These are phyloP conservation scores for Ornithoptera priamus DNA, from an alignment of 2,888 invertebrate species.

Conservation along the genomic window DNA sequence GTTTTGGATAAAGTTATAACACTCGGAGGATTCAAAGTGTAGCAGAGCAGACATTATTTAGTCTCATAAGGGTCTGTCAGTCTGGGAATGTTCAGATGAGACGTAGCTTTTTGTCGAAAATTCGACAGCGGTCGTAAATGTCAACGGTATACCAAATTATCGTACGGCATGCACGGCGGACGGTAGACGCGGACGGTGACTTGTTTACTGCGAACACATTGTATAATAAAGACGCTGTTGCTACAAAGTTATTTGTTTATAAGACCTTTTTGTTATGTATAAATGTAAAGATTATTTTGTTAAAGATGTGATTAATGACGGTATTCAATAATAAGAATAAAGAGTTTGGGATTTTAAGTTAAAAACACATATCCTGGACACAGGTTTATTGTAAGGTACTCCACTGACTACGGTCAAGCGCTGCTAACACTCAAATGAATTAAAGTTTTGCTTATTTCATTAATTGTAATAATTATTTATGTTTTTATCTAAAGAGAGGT, in stretches of 20 bases:
- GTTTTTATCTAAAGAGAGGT: no score
- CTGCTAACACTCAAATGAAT: no score
- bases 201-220: slow-evolving; percentile 7
- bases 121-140: slow-evolving; percentile 45
- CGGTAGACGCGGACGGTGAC: neutral
- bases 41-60: neutral
- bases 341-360: no score
- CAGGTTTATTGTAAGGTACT: no score
- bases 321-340: no score
- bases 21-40: neutral
- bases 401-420: no score
- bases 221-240: neutral
- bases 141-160: slow-evolving; percentile 40
- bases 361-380: no score
- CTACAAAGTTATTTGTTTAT: neutral
- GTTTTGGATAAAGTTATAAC: neutral
- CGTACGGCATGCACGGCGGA: slow-evolving; percentile 34
- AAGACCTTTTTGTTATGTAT: neutral
- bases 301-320: no score
- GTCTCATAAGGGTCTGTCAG: slow-evolving; percentile 13
- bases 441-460: no score
- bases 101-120: slow-evolving; percentile 35
- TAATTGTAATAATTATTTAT: no score
- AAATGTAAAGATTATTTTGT: no score
- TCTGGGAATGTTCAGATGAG: slow-evolving; percentile 30